Evolutionary conservation across 2,888 invertebrate species (phyloP), one percentile per base, ranked within the genome.

Genomic region (Tiliacea aurago): DNA sequence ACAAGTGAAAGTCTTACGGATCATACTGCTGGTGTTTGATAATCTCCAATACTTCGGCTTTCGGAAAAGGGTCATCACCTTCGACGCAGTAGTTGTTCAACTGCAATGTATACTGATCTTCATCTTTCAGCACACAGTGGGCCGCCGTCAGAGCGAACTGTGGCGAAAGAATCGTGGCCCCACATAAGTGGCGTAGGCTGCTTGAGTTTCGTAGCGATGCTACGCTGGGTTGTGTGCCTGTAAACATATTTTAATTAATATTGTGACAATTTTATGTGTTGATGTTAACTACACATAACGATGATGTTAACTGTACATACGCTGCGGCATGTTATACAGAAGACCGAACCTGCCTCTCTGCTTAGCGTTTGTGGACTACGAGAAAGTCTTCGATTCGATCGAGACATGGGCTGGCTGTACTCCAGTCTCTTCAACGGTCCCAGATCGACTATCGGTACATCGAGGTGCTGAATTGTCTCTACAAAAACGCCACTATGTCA

Each of bases 121-220:
- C 80, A 18, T 70, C 70, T 18, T 85, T 67, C n/a, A 82, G 62
- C 2, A 94, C 90, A 81, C 96, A 96, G 80, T 96, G 96, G 0
- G 96, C 96, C 1, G 96, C 95, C 9, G 96, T 96, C 55, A 96
- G 43, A 0, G 95, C 95, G 47, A 86, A 88, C 3, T 89, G 68
- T 10, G 87, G 79, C 3, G 93, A 90, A 9, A 96, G 76, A 2
- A 96, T 70, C 2, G 92, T 91, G 3, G 93, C 93, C 0, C 95
- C 96, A 76, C 96, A 96, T 6, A 95, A 76, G 75, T 96, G 96
- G 11, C 11, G 28, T 4, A 56, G 37, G 33, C 23, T 73, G 18
- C 62, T 77, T 4, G 91, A 84, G 80, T 94, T 93, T 33, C 92
- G 90, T 65, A 96, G 86, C 11, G 96, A 95, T 41, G 88, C 93